phyloP scores from a whole-genome alignment of 2,113 vertebrate species.

The Uropsilus gracilis region DNA sequence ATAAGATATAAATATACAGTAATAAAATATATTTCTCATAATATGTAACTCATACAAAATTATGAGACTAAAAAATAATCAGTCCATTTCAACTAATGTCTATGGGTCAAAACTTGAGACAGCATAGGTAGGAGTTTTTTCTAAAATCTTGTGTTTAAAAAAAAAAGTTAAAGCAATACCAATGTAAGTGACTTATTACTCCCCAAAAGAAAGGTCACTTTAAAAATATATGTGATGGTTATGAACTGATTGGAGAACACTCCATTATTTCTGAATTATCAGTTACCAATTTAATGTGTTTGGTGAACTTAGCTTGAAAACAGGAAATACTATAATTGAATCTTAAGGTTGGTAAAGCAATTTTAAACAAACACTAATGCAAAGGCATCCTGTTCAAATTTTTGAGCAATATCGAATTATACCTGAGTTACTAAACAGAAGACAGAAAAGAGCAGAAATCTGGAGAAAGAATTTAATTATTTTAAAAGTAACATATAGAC shows the following conservation, averaged over 20 bases:
- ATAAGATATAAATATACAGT: not conserved
- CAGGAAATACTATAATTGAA: not conserved
- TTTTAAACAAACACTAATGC: not conserved
- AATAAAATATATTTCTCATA: not conserved
- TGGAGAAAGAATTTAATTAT: not conserved
- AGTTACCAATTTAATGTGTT: not conserved
- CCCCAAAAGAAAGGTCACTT: not conserved
- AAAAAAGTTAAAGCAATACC: not conserved
- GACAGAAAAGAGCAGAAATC: not conserved
- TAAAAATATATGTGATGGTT: not conserved
- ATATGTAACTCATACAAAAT: not conserved
- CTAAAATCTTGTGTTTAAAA: not conserved
- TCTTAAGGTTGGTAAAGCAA: not conserved
- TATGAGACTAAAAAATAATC: not conserved
- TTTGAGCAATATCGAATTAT: not conserved
- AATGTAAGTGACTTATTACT: not conserved
- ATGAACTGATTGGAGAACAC: not conserved
- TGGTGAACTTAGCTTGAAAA: not conserved
- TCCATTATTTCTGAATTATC: slow-evolving; percentile 39
- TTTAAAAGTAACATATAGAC: not conserved
- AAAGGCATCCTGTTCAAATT: not conserved
- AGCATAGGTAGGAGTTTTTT: not conserved
- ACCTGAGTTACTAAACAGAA: not conserved
- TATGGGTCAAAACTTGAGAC: not conserved
- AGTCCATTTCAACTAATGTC: not conserved